Percentiles rank a stretch among this genome's conserved stretches.
Evolutionary conservation across 2,888 invertebrate genomes (phyloP).

Genomic region (Tricholauxania praeusta): DNA sequence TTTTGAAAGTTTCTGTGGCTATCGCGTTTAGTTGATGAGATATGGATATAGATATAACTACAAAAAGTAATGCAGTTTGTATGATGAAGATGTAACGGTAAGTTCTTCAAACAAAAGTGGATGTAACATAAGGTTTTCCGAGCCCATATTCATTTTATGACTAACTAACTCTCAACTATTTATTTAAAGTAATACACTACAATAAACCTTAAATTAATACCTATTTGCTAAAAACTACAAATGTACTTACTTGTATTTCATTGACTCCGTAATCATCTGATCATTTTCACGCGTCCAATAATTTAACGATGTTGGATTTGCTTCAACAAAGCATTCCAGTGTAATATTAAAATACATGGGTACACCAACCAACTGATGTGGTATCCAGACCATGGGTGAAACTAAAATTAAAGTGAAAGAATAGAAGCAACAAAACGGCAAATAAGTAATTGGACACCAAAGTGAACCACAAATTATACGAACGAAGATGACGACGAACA

Average conservation of each 20-base stretch:
- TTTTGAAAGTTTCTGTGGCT: too few species aligned
- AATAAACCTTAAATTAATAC: not conserved
- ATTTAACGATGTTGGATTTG: slow-evolving; percentile 90
- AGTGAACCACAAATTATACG: slow-evolving; percentile 11
- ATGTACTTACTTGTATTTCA: slow-evolving; percentile 77
- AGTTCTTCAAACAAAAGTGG: too few species aligned
- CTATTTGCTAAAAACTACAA: not conserved
- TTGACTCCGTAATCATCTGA: slow-evolving; percentile 88
- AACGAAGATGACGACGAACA: too few species aligned
- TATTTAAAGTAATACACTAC: too few species aligned
- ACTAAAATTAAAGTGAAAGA: slow-evolving; percentile 70
- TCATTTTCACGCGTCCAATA: slow-evolving; percentile 91
- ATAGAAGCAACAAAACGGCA: not conserved
- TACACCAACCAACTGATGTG: slow-evolving; percentile 89
- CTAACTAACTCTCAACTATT: too few species aligned
- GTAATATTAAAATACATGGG: slow-evolving; percentile 86
- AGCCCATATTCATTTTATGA: too few species aligned
- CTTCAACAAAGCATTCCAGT: slow-evolving; percentile 90
- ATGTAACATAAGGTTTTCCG: too few species aligned
- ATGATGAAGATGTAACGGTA: too few species aligned
- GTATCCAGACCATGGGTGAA: slow-evolving; percentile 93
- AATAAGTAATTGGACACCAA: slow-evolving; percentile 1
- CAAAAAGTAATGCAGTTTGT: too few species aligned
- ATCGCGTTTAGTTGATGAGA: too few species aligned
- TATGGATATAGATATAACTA: too few species aligned